Evolutionary conservation across 2,888 invertebrate species (phyloP), one percentile per base, ranked within the genome.

Genomic region (Melipona beecheii): DNA sequence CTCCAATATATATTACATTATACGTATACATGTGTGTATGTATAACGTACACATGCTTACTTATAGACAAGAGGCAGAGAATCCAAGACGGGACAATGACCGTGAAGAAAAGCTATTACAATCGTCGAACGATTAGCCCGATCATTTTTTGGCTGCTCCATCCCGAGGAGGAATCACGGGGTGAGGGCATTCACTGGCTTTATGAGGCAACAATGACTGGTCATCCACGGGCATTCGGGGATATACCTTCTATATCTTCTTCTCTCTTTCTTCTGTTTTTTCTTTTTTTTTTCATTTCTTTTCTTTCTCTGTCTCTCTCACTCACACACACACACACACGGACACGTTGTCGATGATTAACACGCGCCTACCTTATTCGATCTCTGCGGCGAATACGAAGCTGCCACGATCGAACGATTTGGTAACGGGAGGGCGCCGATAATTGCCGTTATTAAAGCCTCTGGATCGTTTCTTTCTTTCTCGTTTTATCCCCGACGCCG

Each of bases 81-180:
- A 43, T 43, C 65, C 79, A 70, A 75, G 84, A 76, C 78, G 87
- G 91, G 84, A 92, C 91, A 91, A 92, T 89, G 89, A 91, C 91
- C 91, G 91, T 83, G 89, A 89, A 91, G 91, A 90, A 92, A 92
- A 92, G 87, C 91, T 89, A 92, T 92, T 92, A 92, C 91, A 91
- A 91, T 92, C 90, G 91, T 91, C 87, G 90, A 88, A 90, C 91
- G 92, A 92, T 92, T 92, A 92, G 92, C 89, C 89, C 82, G 91
- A 92, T 92, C 92, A 91, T 91, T 91, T 89, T 90, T 89, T 86
- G 85, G 88, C 68, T 76, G 85, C 70, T 82, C 84, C 84, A 72
- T 81, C 84, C 17, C 17, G 81, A 79, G 81, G 83, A 82, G 87
- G 86, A 88, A 88, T 89, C 86, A 88, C 84, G 83, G 75, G 87